Evolutionary conservation across 2,888 invertebrate genomes (phyloP).

Genomic region (Mimas tiliae): DNA sequence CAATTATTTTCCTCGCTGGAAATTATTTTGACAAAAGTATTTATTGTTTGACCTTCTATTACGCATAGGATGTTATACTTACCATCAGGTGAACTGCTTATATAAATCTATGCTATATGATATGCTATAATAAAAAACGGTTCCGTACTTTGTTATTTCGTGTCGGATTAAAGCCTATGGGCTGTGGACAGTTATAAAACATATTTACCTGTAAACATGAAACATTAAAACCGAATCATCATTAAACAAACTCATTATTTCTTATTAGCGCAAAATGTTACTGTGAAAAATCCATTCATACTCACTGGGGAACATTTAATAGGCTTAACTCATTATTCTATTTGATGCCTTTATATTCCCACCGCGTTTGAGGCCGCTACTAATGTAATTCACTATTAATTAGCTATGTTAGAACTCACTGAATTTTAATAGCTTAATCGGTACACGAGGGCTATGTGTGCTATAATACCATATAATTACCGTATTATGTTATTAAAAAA

Average conservation of each 20-base stretch:
- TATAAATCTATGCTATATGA: no score
- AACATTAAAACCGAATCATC: background rate
- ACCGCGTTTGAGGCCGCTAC: constrained; percentile 10
- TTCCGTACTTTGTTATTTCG: no score
- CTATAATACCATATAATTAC: background rate
- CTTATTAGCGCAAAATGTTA: constrained; percentile 1
- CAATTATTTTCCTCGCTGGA: no score
- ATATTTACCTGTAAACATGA: no score
- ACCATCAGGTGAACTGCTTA: no score
- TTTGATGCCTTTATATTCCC: constrained; percentile 16
- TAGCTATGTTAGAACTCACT: constrained; percentile 26
- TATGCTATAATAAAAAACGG: no score
- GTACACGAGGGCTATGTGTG: background rate
- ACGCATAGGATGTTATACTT: no score
- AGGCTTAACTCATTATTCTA: constrained; percentile 19
- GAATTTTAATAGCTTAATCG: background rate
- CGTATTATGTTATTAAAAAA: background rate
- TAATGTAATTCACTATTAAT: constrained; percentile 41
- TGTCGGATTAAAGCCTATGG: no score
- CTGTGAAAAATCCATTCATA: background rate
- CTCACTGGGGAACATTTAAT: constrained; percentile 10
- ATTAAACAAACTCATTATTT: constrained; percentile 7
- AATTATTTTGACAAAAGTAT: no score
- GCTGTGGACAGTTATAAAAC: no score
- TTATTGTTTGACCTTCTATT: no score